Evolutionary conservation across 92 coral and sea anemone species (phyloP).

Genomic region (Palythoa grandiflora): DNA sequence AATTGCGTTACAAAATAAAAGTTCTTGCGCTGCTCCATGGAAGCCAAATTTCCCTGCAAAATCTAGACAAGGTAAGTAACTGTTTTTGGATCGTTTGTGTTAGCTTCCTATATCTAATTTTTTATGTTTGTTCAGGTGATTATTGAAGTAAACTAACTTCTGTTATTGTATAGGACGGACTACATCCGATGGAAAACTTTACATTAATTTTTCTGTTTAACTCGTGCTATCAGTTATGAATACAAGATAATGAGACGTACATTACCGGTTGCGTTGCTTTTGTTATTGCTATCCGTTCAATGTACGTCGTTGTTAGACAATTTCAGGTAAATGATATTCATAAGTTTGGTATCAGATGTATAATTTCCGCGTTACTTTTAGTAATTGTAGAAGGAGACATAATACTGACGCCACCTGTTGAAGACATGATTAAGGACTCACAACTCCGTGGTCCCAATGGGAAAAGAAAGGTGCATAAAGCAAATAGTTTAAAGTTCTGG

Average conservation of each 20-base stretch:
- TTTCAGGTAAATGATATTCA: too few relatives aligned
- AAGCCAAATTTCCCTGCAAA: neutral
- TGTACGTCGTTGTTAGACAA: too few relatives aligned
- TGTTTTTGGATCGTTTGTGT: neutral
- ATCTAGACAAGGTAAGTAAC: neutral
- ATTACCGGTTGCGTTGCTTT: too few relatives aligned
- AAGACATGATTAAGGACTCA: slow-evolving; percentile 9
- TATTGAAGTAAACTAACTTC: too few relatives aligned
- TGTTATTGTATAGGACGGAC: too few relatives aligned
- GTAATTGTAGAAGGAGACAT: slow-evolving; percentile 24
- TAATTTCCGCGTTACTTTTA: neutral
- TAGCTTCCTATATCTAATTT: too few relatives aligned
- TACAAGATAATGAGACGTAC: too few relatives aligned
- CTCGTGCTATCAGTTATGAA: too few relatives aligned
- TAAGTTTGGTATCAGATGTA: neutral
- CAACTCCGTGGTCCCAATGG: neutral
- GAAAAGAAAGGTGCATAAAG: slow-evolving; percentile 26
- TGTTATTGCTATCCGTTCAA: too few relatives aligned
- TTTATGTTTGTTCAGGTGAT: too few relatives aligned
- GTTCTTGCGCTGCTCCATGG: slow-evolving; percentile 17
- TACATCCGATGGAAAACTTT: too few relatives aligned
- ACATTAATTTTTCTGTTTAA: too few relatives aligned
- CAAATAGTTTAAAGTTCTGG: slow-evolving; percentile 41
- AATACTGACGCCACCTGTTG: slow-evolving; percentile 7
- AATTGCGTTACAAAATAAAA: neutral